phyloP scores from a whole-genome alignment of 2,113 vertebrate genomes.

The Turnix velox region DNA sequence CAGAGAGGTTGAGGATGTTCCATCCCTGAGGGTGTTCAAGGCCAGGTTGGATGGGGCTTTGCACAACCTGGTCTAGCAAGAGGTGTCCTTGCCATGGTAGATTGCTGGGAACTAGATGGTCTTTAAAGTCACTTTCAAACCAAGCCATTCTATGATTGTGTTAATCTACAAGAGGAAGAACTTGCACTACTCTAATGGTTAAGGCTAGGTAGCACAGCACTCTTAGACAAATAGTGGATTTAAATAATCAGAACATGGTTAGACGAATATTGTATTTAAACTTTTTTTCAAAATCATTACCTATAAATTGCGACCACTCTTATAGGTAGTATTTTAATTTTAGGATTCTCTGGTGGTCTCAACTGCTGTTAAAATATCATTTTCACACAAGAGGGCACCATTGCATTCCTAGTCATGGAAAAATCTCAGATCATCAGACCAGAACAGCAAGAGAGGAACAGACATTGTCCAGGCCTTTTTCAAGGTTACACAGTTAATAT shows the following conservation, averaged over 20 bases:
- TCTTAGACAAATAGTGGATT: not conserved
- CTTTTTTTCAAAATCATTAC: not conserved
- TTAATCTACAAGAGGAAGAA: not conserved
- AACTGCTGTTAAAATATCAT: not conserved
- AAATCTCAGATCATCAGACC: not conserved
- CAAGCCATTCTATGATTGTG: not conserved
- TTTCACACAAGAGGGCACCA: conserved; percentile 63
- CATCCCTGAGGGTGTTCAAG: not conserved
- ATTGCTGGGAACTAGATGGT: not conserved
- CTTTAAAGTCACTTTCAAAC: not conserved
- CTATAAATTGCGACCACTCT: not conserved
- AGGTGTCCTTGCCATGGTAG: not conserved
- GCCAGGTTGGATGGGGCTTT: not conserved
- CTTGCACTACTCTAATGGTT: not conserved
- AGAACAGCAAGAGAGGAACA: not conserved
- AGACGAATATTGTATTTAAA: not conserved
- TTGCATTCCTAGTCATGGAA: conserved; percentile 21
- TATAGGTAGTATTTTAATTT: not conserved
- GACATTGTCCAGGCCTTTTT: not conserved
- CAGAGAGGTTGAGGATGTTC: not conserved
- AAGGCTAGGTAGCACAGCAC: not conserved
- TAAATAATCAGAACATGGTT: not conserved
- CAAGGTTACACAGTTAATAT: not conserved
- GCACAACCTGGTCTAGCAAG: not conserved
- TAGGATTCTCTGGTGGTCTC: not conserved